These are phyloP conservation scores for Xenopus laevis DNA, from an alignment of 2,113 vertebrate genomes.

Conservation along the genomic window DNA sequence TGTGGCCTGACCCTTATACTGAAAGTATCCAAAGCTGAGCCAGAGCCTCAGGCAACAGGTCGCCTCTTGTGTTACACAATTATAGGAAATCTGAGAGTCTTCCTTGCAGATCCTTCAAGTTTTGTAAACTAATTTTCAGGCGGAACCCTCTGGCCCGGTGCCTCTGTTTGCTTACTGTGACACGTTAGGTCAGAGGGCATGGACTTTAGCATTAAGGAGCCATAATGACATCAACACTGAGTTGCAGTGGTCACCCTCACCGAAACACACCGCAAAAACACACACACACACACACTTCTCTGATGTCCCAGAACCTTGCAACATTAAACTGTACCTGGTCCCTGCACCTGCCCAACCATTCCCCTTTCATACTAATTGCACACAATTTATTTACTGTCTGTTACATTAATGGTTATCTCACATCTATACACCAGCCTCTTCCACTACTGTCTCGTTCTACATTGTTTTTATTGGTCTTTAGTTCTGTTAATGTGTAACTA, in stretches of 20 bases:
- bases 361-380: background rate
- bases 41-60: background rate
- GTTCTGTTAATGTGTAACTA: too few species aligned
- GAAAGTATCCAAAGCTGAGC: too few species aligned
- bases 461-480: too few species aligned
- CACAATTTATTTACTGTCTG: too few species aligned
- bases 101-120: background rate
- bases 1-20: too few species aligned
- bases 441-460: too few species aligned
- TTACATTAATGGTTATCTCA: too few species aligned
- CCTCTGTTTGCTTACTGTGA: constrained; percentile 13
- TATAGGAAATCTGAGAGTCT: constrained; percentile 7
- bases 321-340: too few species aligned
- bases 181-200: constrained; percentile 3
- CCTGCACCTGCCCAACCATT: background rate
- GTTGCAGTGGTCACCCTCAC: too few species aligned
- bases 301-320: background rate
- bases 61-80: background rate
- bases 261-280: too few species aligned
- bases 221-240: background rate
- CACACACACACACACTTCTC: background rate
- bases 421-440: too few species aligned
- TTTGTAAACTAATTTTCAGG: constrained; percentile 9
- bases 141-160: background rate
- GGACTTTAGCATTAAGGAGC: background rate